Evolutionary conservation across 2,888 invertebrate species (phyloP), one percentile per base, ranked within the genome.

Genomic region (Hartigia nigra): DNA sequence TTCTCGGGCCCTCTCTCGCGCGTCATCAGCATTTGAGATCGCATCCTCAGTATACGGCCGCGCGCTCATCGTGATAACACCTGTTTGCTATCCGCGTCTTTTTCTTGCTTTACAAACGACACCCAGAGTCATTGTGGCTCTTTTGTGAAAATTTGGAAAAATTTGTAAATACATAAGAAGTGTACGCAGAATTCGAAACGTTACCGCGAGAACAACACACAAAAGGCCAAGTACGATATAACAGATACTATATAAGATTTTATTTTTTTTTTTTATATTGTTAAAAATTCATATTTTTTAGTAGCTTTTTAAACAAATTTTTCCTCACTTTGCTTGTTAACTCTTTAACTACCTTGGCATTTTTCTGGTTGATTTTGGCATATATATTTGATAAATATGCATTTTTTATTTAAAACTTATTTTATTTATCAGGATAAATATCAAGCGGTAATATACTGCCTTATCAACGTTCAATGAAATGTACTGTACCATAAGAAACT

Each of bases 51-150:
- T 89, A 86, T 82, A 85, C 85, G 84, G 82, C 85, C 87, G 87
- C 87, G 87, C 87, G 84, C 84, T 86, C 85, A 81, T 82, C 84
- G 87, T 80, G 87, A 83, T 84, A 85, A 85, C 87, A 89, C 87
- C 87, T 88, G 88, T 87, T 88, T 84, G 84, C 86, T 75, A 77
- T 75, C 69, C 70, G 12, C 31, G 12, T 69, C 74, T 35, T 37
- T 39, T 74, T 36, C 34, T 77, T 31, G 14, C 31, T 9, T 72
- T 5, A 32, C 34, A 31, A 31, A 55, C 69, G 76, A 76, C 12
- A 23, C 31, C 31, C 31, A 2, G 23, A 72, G 72, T 5, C 0
- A 31, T 32, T 23, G 72, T 55, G 55, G 23, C 9, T 55, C 55
- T 55, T 9, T 55, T 2, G 55, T 1, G 5, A 55, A 55, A 55